Evolutionary conservation across 2,888 invertebrate species (phyloP).

Genomic region (Strigamia transsilvanica): DNA sequence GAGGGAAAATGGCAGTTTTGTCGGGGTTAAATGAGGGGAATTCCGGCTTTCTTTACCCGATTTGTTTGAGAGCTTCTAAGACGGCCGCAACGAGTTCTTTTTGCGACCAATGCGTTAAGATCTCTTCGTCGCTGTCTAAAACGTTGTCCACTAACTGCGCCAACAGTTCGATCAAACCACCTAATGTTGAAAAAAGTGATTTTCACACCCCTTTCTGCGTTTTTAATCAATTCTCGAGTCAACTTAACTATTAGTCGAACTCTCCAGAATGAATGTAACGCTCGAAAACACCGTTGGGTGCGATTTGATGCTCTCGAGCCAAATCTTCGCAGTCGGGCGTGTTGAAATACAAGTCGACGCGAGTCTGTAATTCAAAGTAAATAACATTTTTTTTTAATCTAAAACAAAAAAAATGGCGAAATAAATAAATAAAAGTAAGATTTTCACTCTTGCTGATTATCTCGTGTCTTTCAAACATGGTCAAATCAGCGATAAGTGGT

Average conservation of each 20-base stretch:
- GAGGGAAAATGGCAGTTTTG: no score
- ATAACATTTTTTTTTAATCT: neutral
- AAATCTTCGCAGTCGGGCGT: neutral
- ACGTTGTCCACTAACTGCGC: slow-evolving; percentile 49
- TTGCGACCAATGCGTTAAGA: slow-evolving; percentile 18
- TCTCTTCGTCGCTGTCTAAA: slow-evolving; percentile 43
- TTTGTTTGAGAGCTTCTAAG: slow-evolving; percentile 50
- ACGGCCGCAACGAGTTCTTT: slow-evolving; percentile 36
- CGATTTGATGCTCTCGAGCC: slow-evolving; percentile 33
- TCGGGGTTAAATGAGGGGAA: no score
- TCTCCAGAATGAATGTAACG: slow-evolving; percentile 45
- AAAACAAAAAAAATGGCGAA: neutral
- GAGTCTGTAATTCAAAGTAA: slow-evolving; percentile 34
- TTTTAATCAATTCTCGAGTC: neutral
- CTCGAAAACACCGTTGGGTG: neutral
- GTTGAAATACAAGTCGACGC: slow-evolving; percentile 22
- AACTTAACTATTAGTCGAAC: slow-evolving; percentile 50
- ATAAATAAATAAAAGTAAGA: neutral
- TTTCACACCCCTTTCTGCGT: neutral
- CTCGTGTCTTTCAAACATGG: neutral
- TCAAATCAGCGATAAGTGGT: neutral
- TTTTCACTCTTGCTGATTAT: neutral
- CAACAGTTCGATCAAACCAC: neutral
- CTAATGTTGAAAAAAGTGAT: neutral
- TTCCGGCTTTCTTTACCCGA: slow-evolving; percentile 29